phyloP scores from a whole-genome alignment of 2,797 vertebrate genomes.

The Microctenopoma steveboyesi region DNA sequence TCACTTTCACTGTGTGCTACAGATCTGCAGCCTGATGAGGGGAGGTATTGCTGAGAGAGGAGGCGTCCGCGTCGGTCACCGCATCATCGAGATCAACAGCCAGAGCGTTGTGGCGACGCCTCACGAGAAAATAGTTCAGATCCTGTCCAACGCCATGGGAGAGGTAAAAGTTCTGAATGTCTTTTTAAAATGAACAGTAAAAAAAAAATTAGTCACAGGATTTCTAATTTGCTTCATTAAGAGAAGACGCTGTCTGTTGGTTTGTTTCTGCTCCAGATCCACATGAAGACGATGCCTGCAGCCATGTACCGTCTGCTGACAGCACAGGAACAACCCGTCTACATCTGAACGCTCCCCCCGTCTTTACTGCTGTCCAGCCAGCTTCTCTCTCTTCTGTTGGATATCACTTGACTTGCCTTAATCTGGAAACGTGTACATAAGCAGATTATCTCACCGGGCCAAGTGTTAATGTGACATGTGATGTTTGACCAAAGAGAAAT shows the following conservation, averaged over 20 bases:
- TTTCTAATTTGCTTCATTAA: not conserved
- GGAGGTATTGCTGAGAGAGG: constrained; percentile 96
- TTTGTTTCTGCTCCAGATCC: constrained; percentile 85
- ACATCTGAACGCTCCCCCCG: constrained; percentile 74
- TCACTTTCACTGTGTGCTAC: not conserved
- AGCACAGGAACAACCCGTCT: constrained; percentile 88
- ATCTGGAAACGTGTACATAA: constrained; percentile 64
- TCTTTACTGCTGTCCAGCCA: constrained; percentile 21
- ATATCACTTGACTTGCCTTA: constrained; percentile 82
- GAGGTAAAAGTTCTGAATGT: constrained; percentile 81
- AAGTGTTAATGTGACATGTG: constrained; percentile 65
- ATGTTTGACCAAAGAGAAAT: constrained; percentile 78
- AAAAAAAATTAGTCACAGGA: not conserved
- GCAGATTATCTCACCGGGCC: constrained; percentile 68
- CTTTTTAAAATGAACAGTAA: not conserved
- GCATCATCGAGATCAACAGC: constrained; percentile 96
- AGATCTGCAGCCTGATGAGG: constrained; percentile 99
- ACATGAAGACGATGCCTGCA: constrained; percentile 99
- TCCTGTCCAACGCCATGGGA: constrained; percentile 95
- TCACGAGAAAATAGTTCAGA: constrained; percentile 98
- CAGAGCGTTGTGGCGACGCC: constrained; percentile 97
- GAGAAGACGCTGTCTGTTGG: not conserved
- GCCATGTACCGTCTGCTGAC: constrained; percentile 99
- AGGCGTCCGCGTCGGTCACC: constrained; percentile 94
- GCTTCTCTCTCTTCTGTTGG: constrained; percentile 48